Evolutionary conservation across 1,140 invertebrate genomes (phyloP), one percentile per base, ranked within the genome.

Genomic region (Hycleus phaleratus): DNA sequence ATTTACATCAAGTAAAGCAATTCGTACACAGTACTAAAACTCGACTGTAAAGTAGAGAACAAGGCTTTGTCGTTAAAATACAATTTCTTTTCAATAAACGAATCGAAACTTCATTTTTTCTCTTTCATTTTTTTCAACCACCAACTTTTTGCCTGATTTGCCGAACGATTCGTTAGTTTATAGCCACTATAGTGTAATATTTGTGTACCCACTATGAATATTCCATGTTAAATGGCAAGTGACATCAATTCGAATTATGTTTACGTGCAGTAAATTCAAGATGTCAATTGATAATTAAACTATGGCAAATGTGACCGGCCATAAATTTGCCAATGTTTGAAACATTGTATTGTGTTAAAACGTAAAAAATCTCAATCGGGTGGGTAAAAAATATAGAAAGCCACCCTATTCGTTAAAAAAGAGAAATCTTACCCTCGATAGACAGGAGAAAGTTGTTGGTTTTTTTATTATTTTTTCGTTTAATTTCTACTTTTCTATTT

Each of bases 281-380:
- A 56, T 66, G 64, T 66, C 64, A 66, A 66, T 66, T 44, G 57
- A 53, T 63, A 66, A 66, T 66, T 63, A 57, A 62, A 56, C 11
- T n/a, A 42, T 42, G 40, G 9, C 11, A 11, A n/a, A 42, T n/a
- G 9, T 42, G 11, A 9, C 40, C 40, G 40, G 9, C 9, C 3
- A 11, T 42, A 32, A 32, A 32, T 32, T 7, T 32, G 0, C 0
- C 32, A 32, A 18, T 7, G 7, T 32, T 32, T 32, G 32, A 32
- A 32, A 32, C 32, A 32, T 32, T 32, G 4, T 5, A 32, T 7
- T 5, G 32, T 32, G 32, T 32, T 32, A 32, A 32, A 32, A 32
- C 7, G 4, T 4, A 32, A 32, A 7, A 4, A 32, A 18, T 18
- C 18, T 18, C 18, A 18, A 18, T 18, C 18, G 18, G 18, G 18